phyloP scores from a whole-genome alignment of 1,140 invertebrate species.

The Dolichoris vasculosae region DNA sequence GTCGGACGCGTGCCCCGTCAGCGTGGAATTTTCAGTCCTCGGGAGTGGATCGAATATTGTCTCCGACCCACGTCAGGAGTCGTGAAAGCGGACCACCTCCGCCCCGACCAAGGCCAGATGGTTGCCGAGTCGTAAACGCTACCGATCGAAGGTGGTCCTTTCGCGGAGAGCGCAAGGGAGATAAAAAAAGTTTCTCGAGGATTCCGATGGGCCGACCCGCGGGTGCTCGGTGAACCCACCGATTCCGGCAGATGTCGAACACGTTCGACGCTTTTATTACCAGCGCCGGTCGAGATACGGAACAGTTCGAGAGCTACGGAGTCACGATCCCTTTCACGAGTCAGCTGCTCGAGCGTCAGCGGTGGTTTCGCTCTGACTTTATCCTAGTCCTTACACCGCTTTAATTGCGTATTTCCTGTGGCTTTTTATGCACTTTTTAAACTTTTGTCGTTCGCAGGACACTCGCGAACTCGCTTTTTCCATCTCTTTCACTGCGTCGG shows the following conservation, averaged over 20 bases:
- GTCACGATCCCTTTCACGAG: background rate
- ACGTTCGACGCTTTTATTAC: background rate
- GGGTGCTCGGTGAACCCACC: background rate
- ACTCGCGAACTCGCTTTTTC: background rate
- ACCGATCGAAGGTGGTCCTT: background rate
- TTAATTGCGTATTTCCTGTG: slow-evolving; percentile 9
- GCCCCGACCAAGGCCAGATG: background rate
- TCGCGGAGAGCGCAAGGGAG: background rate
- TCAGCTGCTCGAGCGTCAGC: background rate
- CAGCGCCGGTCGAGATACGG: background rate
- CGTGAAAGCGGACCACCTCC: background rate
- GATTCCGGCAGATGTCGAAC: slow-evolving; percentile 5
- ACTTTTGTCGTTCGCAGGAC: background rate
- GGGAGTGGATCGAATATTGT: background rate
- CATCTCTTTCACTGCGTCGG: background rate
- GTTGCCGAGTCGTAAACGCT: background rate
- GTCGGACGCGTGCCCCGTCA: background rate
- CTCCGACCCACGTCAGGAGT: background rate
- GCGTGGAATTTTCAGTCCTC: background rate
- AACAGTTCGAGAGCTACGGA: background rate
- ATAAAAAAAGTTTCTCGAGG: background rate
- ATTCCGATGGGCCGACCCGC: background rate
- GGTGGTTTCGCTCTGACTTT: background rate
- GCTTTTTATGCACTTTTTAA: background rate
- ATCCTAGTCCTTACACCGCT: background rate